Evolutionary conservation across 2,797 vertebrate species (phyloP).

Genomic region (Megaceryle alcyon): DNA sequence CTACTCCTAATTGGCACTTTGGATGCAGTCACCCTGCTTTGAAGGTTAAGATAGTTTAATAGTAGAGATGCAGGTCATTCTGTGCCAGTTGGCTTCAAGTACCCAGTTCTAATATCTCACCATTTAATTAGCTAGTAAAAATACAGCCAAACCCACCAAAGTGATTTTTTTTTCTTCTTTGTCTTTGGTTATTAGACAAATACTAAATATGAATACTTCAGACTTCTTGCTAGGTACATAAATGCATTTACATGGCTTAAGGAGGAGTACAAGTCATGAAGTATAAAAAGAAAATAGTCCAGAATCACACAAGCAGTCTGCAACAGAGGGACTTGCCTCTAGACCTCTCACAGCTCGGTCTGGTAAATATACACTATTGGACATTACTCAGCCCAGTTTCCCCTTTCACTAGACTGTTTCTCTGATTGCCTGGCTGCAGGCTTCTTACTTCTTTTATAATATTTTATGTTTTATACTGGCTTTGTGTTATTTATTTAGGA

Average conservation of each 20-base stretch:
- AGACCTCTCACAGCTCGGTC: not conserved
- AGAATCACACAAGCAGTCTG: not conserved
- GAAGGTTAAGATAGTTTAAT: conserved; percentile 48
- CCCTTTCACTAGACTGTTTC: not conserved
- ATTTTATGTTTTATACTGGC: not conserved
- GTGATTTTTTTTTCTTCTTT: not conserved
- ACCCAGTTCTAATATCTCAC: not conserved
- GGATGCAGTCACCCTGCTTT: not conserved
- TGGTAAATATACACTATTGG: not conserved
- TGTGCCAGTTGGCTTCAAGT: conserved; percentile 46
- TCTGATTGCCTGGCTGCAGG: not conserved
- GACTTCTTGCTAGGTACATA: not conserved
- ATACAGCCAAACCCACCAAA: not conserved
- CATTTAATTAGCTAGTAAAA: conserved; percentile 33
- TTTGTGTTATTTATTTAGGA: not conserved
- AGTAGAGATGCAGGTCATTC: not conserved
- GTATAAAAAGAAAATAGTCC: not conserved
- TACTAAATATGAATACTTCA: not conserved
- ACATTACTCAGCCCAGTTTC: not conserved
- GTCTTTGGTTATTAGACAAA: not conserved
- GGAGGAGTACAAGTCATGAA: not conserved
- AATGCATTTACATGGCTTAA: not conserved
- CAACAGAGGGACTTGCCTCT: not conserved
- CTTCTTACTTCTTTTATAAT: not conserved
- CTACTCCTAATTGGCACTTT: not conserved